These are phyloP conservation scores for Ardeotis arabs DNA, from an alignment of 2,113 vertebrate genomes.

Conservation along the genomic window DNA sequence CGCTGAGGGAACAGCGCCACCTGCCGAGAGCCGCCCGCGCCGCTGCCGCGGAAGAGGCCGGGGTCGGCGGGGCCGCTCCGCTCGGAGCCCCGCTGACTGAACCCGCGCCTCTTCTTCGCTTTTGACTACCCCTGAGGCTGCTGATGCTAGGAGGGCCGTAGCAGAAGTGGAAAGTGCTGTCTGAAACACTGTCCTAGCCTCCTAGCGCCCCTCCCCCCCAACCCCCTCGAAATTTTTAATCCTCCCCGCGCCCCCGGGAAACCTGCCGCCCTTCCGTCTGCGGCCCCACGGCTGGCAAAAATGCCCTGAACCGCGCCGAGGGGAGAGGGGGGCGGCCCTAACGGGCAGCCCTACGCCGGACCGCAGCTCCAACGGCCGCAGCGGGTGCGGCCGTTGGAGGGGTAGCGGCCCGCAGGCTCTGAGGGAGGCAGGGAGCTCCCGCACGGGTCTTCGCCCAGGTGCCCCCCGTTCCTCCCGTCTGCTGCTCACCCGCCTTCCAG, in stretches of 20 bases:
- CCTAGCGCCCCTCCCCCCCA: too few species aligned
- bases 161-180: rapidly evolving
- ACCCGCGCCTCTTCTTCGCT: neutral
- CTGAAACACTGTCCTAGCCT: neutral
- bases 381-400: neutral
- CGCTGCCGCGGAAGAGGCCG: neutral
- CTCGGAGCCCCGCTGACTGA: too few species aligned
- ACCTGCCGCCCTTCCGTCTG: rapidly evolving
- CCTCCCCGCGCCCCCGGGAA: neutral
- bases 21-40: neutral
- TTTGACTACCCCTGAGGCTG: rapidly evolving
- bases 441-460: too few species aligned
- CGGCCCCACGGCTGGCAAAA: neutral
- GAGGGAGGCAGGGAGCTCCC: neutral
- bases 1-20: neutral
- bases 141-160: too few species aligned
- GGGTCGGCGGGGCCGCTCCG: too few species aligned
- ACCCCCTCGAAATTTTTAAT: too few species aligned
- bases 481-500: neutral
- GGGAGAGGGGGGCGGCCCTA: neutral
- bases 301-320: too few species aligned
- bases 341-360: too few species aligned
- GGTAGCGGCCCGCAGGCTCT: neutral
- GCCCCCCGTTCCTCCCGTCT: neutral
- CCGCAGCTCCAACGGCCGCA: neutral